phyloP scores from a whole-genome alignment of 1,140 invertebrate genomes.

The Atopsyche davidsoni region DNA sequence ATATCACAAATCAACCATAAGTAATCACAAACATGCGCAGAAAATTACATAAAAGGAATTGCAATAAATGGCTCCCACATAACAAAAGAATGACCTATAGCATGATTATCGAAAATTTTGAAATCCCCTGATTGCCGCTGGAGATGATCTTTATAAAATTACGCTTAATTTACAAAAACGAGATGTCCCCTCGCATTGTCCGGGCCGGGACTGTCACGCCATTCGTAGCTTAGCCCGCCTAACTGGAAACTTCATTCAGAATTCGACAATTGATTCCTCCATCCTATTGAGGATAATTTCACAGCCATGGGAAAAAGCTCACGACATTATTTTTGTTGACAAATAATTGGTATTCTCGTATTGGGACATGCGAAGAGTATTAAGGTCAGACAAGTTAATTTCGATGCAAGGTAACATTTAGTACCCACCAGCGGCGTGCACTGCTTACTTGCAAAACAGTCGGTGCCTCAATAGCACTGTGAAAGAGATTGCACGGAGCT shows the following conservation, averaged over 20 bases:
- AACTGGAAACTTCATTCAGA: conserved; percentile 7
- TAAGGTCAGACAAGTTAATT: neutral
- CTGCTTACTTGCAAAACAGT: too few species aligned
- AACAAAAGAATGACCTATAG: too few species aligned
- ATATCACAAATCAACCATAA: too few species aligned
- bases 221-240: conserved; percentile 6
- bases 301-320: conserved; percentile 16
- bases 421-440: too few species aligned
- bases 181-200: conserved; percentile 9
- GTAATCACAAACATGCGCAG: too few species aligned
- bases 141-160: conserved; percentile 14
- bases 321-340: conserved; percentile 10
- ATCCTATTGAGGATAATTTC: conserved; percentile 12
- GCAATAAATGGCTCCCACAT: too few species aligned
- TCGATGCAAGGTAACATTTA: too few species aligned
- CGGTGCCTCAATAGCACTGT: too few species aligned
- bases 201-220: conserved; percentile 12
- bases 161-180: conserved; percentile 21
- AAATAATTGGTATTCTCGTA: neutral
- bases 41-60: too few species aligned
- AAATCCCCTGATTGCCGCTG: neutral
- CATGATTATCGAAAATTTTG: neutral
- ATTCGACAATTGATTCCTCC: conserved; percentile 21
- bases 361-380: conserved; percentile 1
- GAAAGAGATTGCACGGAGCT: too few species aligned